phyloP scores from a whole-genome alignment of 2,797 vertebrate species.

The Pyrocephalus nanus region DNA sequence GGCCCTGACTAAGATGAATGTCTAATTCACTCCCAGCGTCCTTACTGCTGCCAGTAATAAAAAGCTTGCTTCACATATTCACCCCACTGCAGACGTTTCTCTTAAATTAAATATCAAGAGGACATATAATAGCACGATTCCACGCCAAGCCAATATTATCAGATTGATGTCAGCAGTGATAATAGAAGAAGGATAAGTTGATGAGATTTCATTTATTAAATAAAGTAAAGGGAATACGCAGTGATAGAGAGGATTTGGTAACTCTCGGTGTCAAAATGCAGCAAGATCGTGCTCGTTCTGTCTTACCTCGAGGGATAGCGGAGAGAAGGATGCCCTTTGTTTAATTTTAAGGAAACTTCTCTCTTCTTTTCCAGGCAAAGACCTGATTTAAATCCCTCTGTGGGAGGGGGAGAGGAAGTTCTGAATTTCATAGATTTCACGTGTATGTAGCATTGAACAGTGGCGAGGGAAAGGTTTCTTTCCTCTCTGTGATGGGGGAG shows the following conservation, averaged over 20 bases:
- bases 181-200: slow-evolving; percentile 79
- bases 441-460: neutral
- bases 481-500: neutral
- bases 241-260: slow-evolving; percentile 59
- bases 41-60: slow-evolving; percentile 79
- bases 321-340: slow-evolving; percentile 8
- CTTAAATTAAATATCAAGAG: slow-evolving; percentile 81
- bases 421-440: neutral
- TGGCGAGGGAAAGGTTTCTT: neutral
- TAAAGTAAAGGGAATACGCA: slow-evolving; percentile 66
- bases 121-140: slow-evolving; percentile 73
- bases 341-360: slow-evolving; percentile 17
- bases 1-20: slow-evolving; percentile 81
- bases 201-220: slow-evolving; percentile 81
- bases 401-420: neutral
- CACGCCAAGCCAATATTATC: slow-evolving; percentile 78
- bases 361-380: neutral
- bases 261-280: slow-evolving; percentile 33
- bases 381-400: neutral
- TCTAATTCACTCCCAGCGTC: slow-evolving; percentile 76
- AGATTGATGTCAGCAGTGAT: slow-evolving; percentile 81
- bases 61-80: slow-evolving; percentile 78
- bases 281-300: neutral
- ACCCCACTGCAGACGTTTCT: slow-evolving; percentile 72
- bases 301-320: slow-evolving; percentile 17